Evolutionary conservation across 1,140 invertebrate species (phyloP), one percentile per base, ranked within the genome.

Genomic region (Tetragonula clypearis): DNA sequence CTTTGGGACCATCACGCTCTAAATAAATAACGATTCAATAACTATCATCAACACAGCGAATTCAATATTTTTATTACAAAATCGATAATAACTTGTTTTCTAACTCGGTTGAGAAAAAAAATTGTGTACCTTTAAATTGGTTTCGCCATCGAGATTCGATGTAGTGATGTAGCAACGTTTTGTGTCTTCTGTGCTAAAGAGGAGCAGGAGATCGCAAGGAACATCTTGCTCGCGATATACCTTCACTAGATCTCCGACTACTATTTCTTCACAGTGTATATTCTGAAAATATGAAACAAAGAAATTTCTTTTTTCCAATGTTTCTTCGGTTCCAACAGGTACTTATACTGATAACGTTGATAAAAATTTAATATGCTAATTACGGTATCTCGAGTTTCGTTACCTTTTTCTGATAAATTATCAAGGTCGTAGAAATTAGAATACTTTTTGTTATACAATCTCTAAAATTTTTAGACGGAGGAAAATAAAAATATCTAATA

Each of bases 141-240:
- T 97, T 95, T 97, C 97, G 1, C 97, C 97, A 88, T 97, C 97
- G 19, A 97, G 93, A 94, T 97, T 97, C 2, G 96, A 96, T 2
- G 97, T 97, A 6, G 96, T 97, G n/a, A 97, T 94, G 82, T 95
- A 96, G 90, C 96, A 97, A 69, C 94, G 94, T 8, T 93, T 94
- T 15, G 94, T 92, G 1, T 90, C 79, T 66, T 96, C 94, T 49
- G 94, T 94, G 56, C 91, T 94, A 74, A 90, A 79, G 11, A 98
- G 92, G 69, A 98, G 91, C 2, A 98, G 96, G 66, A 98, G 90
- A 93, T 98, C 98, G 89, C 97, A 98, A 0, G 98, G 98, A 19
- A 98, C 96, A 86, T 97, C 96, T 66, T 97, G 96, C 75, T 98
- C 97, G 0, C 96, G 93, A 41, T 95, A 94, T 0, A 98, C 96